Evolutionary conservation across 2,113 vertebrate genomes (phyloP), one percentile per base, ranked within the genome.

Genomic region (Fukomys damarensis): DNA sequence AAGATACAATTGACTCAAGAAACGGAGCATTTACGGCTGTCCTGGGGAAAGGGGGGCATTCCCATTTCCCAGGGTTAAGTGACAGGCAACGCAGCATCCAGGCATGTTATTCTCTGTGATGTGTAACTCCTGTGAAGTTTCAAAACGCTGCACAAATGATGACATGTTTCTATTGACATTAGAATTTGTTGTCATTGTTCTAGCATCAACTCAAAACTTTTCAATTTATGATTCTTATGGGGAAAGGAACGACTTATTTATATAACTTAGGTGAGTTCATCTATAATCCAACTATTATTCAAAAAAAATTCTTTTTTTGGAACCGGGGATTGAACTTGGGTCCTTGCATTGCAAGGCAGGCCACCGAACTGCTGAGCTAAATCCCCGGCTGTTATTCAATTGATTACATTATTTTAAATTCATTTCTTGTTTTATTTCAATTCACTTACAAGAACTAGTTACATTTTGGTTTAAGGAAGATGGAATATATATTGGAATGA

Each of bases 341-440:
- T n/a, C n/a, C n/a, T n/a, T n/a, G n/a, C n/a, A n/a, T n/a, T n/a
- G n/a, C n/a, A n/a, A n/a, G n/a, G n/a, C n/a, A n/a, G n/a, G n/a
- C n/a, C n/a, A n/a, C n/a, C n/a, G n/a, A n/a, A n/a, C n/a, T n/a
- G n/a, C n/a, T n/a, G n/a, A n/a, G n/a, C n/a, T n/a, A n/a, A n/a
- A n/a, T n/a, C n/a, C n/a, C n/a, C n/a, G n/a, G n/a, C 66, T 65
- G 19, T 91, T 91, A 89, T 66, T 91, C 56, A 74, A 52, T 43
- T 54, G 49, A 24, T 14, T 93, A 54, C 12, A 83, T 81, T 10
- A 94, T 94, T 96, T 97, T 79, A 94, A 91, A 86, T n/a, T 83
- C 35, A 79, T 56, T 93, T 95, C 91, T 95, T 85, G 20, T 93
- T 88, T 82, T 82, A 93, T 95, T 58, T 77, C 54, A 88, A 93